Evolutionary conservation across 1,140 invertebrate genomes (phyloP).

Genomic region (Drosophila lowei): DNA sequence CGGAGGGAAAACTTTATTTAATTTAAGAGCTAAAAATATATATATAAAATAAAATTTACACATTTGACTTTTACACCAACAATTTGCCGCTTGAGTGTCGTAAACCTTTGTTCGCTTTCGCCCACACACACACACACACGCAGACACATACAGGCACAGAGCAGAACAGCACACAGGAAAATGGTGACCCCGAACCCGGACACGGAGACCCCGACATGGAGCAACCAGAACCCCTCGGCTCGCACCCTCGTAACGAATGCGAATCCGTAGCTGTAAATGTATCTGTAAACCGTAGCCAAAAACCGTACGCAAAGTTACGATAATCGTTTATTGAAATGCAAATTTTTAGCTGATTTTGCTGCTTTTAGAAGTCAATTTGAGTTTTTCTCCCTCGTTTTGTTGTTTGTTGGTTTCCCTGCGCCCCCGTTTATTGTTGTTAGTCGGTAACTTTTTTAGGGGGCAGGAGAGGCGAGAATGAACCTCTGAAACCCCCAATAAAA

Average conservation of each 20-base stretch:
- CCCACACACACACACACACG: constrained; percentile 2
- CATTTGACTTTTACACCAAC: constrained; percentile 79
- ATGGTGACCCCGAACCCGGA: constrained; percentile 11
- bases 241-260: no score
- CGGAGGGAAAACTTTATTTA: constrained; percentile 70
- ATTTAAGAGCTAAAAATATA: constrained; percentile 75
- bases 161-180: background rate
- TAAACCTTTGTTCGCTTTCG: constrained; percentile 46
- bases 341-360: constrained; percentile 81
- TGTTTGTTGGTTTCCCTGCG: background rate
- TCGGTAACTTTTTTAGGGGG: constrained; percentile 11
- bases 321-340: constrained; percentile 82
- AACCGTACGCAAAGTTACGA: constrained; percentile 80
- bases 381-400: constrained; percentile 38
- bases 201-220: no score
- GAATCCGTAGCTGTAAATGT: constrained; percentile 55
- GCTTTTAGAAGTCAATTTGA: constrained; percentile 81
- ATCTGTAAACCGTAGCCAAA: constrained; percentile 64
- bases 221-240: no score
- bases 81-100: constrained; percentile 66
- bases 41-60: constrained; percentile 79
- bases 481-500: constrained; percentile 44
- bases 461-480: constrained; percentile 42
- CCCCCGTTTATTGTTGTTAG: constrained; percentile 15
- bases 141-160: constrained; percentile 1